phyloP scores from a whole-genome alignment of 2,797 vertebrate genomes.

The Antrozous pallidus region DNA sequence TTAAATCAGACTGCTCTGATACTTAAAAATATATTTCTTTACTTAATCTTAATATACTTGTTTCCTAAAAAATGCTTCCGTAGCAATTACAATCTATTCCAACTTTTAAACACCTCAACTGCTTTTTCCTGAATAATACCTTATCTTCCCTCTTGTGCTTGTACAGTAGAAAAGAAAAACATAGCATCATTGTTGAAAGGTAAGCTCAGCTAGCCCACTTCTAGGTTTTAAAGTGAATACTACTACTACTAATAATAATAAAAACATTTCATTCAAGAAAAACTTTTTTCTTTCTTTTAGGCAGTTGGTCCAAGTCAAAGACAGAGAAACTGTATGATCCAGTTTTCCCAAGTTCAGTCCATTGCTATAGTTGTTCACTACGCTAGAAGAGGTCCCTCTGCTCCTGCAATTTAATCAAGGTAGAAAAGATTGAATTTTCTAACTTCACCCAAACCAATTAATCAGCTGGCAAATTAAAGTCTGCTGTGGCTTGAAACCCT shows the following conservation, averaged over 20 bases:
- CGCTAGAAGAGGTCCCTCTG: neutral
- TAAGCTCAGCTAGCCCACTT: neutral
- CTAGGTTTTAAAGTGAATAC: neutral
- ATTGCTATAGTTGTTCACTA: neutral
- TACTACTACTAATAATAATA: no score
- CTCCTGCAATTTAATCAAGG: constrained; percentile 46
- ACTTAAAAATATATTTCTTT: neutral
- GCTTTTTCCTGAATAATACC: neutral
- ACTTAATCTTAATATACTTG: neutral
- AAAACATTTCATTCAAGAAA: neutral
- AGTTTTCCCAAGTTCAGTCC: neutral
- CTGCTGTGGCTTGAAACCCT: constrained; percentile 33
- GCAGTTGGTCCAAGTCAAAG: neutral
- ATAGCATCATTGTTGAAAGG: neutral
- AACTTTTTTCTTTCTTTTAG: neutral
- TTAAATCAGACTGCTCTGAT: neutral
- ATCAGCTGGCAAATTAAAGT: constrained; percentile 66
- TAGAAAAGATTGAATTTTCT: constrained; percentile 56
- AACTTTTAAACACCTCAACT: neutral
- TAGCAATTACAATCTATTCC: neutral
- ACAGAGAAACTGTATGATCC: neutral
- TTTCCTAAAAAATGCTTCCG: neutral
- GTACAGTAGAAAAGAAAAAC: neutral
- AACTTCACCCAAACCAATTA: constrained; percentile 61
- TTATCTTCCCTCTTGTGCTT: neutral